phyloP scores from a whole-genome alignment of 2,797 vertebrate genomes.

The Tamandua tetradactyla region DNA sequence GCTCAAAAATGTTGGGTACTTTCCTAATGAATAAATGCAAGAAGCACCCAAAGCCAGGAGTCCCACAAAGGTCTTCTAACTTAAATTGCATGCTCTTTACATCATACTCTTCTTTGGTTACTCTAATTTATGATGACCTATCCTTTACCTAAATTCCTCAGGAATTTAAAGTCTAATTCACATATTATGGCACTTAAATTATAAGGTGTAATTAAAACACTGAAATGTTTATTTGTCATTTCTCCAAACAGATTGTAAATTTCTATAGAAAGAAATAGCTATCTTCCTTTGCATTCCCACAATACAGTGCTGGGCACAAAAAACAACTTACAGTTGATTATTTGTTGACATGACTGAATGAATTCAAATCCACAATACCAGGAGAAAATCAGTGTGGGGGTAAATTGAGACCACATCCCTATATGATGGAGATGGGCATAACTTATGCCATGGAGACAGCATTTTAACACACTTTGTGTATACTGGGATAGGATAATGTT shows the following conservation, averaged over 20 bases:
- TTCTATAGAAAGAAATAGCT: slow-evolving; percentile 1
- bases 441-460: neutral
- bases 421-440: neutral
- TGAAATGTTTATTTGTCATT: neutral
- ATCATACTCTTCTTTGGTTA: neutral
- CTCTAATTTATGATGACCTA: neutral
- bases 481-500: neutral
- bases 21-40: neutral
- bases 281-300: neutral
- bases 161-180: neutral
- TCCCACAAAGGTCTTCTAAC: neutral
- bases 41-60: neutral
- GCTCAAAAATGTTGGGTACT: neutral
- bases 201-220: neutral
- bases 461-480: neutral
- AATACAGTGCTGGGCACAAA: neutral
- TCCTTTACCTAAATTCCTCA: neutral
- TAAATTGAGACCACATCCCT: neutral
- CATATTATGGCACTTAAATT: neutral
- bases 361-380: neutral
- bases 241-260: neutral
- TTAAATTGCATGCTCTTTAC: neutral
- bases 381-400: neutral
- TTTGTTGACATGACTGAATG: neutral
- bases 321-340: neutral